Evolutionary conservation across 1,140 invertebrate genomes (phyloP), one percentile per base, ranked within the genome.

Genomic region (Drosophila lacteicornis): DNA sequence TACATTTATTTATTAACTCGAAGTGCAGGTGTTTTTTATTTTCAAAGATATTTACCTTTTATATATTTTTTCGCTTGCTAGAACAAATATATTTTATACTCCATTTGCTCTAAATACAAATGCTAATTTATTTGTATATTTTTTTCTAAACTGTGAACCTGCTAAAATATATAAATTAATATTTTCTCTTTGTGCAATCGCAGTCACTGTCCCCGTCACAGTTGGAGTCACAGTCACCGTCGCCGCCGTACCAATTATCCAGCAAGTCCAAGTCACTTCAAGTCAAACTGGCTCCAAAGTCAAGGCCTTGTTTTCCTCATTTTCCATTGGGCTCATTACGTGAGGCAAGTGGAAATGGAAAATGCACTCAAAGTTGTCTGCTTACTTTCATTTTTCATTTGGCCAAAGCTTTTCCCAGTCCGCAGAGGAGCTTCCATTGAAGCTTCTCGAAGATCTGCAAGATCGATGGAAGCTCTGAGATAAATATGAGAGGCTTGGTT

Each of bases 291-390:
- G 81, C 66, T 84, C 17, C 42, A 43, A 66, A 78, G 49, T 85
- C 77, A 73, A 78, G 59, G 82, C 73, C 69, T 80, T 68, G 50
- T 84, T 83, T 79, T 83, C 76, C 80, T 83, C 65, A 76, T 83
- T 83, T 83, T 83, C 61, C 55, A 61, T 46, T 55, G 75, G 42
- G 61, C 62, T 60, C 62, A 76, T 77, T 77, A 77, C 74, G 73
- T 77, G 53, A 49, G 38, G 49, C 74, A 60, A 68, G 45, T 61
- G 60, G 45, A 60, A 49, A 49, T 68, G 57, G 65, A n/a, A 53
- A 61, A 61, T 30, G 53, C n/a, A 12, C 53, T 47, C 57, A 55
- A 76, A 79, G 69, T 50, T 9, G 80, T 66, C 66, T 45, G 73
- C 75, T 84, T 73, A 84, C 81, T 84, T 84, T 84, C 81, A 77